These are phyloP conservation scores for Scelioninae gen. 1 DNA, from an alignment of 2,888 invertebrate species.

Conservation along the genomic window DNA sequence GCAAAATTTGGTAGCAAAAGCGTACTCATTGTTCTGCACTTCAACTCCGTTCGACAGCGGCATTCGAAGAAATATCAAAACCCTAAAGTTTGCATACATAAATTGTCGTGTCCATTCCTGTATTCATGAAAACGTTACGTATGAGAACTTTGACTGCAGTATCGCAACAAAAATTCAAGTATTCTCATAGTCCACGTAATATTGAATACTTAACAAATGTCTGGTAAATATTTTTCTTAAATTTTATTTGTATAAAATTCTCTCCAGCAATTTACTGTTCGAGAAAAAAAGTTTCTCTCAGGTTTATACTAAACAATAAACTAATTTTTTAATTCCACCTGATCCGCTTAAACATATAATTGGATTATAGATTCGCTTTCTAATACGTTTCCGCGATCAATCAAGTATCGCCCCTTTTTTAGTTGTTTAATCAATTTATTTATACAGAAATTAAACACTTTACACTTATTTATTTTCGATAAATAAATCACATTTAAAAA, in stretches of 20 bases:
- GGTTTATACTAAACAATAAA: constrained; percentile 13
- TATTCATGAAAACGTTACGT: constrained; percentile 8
- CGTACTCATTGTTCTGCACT: not conserved
- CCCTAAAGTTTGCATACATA: constrained; percentile 12
- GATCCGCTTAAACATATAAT: constrained; percentile 45
- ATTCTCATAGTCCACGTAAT: constrained; percentile 37
- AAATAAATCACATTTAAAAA: too few species aligned
- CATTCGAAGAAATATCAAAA: constrained; percentile 27
- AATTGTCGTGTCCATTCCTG: constrained; percentile 23
- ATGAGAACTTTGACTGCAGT: constrained; percentile 1
- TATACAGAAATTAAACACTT: not conserved
- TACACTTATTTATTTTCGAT: too few species aligned
- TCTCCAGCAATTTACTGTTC: constrained; percentile 2
- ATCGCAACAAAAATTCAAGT: constrained; percentile 24
- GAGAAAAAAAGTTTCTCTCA: not conserved
- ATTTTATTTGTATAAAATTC: constrained; percentile 7
- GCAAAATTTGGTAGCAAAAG: constrained; percentile 3
- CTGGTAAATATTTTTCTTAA: constrained; percentile 2
- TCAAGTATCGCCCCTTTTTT: not conserved
- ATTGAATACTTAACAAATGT: constrained; percentile 24
- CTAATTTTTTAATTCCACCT: constrained; percentile 42
- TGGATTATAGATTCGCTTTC: constrained; percentile 40
- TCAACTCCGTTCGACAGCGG: not conserved
- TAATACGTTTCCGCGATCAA: constrained; percentile 34
- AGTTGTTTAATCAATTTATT: not conserved